Percentiles rank a stretch among this genome's conserved stretches.
Evolutionary conservation across 2,113 vertebrate species (phyloP).

Genomic region (Chloebia gouldiae): DNA sequence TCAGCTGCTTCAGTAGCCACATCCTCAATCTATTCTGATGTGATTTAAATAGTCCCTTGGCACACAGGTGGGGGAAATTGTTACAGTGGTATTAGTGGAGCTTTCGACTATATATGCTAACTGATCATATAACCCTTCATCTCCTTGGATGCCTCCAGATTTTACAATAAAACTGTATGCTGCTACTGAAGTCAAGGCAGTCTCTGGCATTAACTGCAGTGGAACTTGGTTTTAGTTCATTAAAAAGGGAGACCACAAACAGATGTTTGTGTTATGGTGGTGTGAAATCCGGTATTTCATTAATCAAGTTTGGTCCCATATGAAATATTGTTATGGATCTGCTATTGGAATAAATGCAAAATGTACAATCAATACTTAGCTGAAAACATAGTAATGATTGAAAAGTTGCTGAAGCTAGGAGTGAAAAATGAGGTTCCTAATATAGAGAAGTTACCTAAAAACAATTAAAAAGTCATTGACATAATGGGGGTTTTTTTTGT

Average conservation of each 20-base stretch:
- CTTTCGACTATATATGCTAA: background rate
- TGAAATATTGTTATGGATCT: background rate
- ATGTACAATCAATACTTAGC: background rate
- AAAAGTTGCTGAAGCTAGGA: conserved; percentile 42
- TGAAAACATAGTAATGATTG: background rate
- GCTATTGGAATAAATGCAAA: background rate
- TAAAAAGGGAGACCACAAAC: background rate
- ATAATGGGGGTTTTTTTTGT: background rate
- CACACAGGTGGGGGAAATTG: background rate
- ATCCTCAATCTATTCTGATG: background rate
- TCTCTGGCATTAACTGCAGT: background rate
- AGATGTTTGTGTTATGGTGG: background rate
- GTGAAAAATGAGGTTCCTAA: conserved; percentile 41
- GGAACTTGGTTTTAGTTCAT: background rate
- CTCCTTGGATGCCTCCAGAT: background rate
- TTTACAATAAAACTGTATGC: background rate
- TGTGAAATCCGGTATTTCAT: background rate
- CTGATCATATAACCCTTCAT: background rate
- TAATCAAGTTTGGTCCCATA: background rate
- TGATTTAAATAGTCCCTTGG: background rate
- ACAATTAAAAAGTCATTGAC: conserved; percentile 25
- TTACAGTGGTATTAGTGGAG: background rate
- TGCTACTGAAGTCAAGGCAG: background rate
- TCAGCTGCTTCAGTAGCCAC: background rate
- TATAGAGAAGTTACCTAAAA: conserved; percentile 29